Conservation (phyloP, 2,888 invertebrate species). For the Tortricodes alternella region DNA sequence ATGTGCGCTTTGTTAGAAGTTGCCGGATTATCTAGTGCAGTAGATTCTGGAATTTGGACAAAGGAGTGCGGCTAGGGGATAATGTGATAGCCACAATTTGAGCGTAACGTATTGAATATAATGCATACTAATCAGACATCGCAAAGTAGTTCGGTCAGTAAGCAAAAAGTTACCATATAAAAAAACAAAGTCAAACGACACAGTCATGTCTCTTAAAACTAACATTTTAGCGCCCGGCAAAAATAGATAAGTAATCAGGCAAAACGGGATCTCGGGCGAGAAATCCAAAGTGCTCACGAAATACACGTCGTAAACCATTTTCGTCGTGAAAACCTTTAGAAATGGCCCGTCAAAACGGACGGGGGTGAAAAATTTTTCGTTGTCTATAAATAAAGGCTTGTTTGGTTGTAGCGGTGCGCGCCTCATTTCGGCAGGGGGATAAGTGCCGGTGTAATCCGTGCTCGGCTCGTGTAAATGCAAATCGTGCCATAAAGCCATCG, state of each 20-base stretch:
- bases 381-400: conserved; percentile 78
- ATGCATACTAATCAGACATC: background rate
- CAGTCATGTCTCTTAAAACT: conserved; percentile 15
- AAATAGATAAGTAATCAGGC: conserved; percentile 44
- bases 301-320: conserved; percentile 58
- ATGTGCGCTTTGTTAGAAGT: conserved; percentile 40
- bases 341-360: conserved; percentile 74
- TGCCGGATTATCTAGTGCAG: conserved; percentile 35
- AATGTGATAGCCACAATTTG: conserved; percentile 10
- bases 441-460: conserved; percentile 80
- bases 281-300: conserved; percentile 52
- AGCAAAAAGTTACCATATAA: background rate
- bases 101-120: conserved; percentile 2
- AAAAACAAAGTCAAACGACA: too few relatives aligned
- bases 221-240: conserved; percentile 26
- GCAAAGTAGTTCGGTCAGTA: background rate
- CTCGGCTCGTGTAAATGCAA: conserved; percentile 82
- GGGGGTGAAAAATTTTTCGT: conserved; percentile 72
- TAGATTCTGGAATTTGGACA: conserved; percentile 28
- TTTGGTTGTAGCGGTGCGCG: conserved; percentile 61
- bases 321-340: conserved; percentile 57
- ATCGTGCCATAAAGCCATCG: conserved; percentile 80
- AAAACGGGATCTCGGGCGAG: conserved; percentile 46
- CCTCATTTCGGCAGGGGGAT: conserved; percentile 76
- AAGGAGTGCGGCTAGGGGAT: conserved; percentile 8